Conservation (phyloP, 1,140 invertebrate genomes). For the Drosophila sechellia region DNA sequence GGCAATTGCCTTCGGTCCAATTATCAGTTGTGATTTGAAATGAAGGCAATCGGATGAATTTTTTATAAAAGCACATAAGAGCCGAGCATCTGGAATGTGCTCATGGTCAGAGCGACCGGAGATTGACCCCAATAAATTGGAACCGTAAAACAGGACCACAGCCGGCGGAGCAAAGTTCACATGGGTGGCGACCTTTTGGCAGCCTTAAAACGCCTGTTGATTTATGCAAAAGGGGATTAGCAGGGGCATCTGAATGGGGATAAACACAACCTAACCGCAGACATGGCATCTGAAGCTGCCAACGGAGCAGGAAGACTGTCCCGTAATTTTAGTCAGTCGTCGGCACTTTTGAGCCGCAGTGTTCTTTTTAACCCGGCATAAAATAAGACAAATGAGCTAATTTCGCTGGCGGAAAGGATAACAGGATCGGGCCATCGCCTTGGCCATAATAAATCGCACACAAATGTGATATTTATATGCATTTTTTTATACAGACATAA, state of each 20-base stretch:
- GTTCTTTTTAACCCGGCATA: conserved; percentile 38
- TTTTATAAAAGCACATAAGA: conserved; percentile 45
- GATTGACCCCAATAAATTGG: conserved; percentile 68
- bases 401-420: conserved; percentile 60
- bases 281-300: conserved; percentile 45
- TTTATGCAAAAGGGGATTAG: conserved; percentile 67
- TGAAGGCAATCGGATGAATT: conserved; percentile 35
- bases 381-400: conserved; percentile 79
- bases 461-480: conserved; percentile 75
- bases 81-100: conserved; percentile 19
- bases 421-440: conserved; percentile 30
- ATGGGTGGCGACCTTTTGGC: conserved; percentile 18
- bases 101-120: conserved; percentile 7
- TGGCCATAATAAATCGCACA: conserved; percentile 68
- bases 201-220: conserved; percentile 63
- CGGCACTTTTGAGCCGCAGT: conserved; percentile 52
- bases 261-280: conserved; percentile 36
- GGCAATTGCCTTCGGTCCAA: conserved; percentile 50
- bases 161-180: conserved; percentile 26
- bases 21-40: conserved; percentile 73
- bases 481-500: conserved; percentile 74
- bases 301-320: neutral
- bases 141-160: conserved; percentile 28
- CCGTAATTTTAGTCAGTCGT: conserved; percentile 29
- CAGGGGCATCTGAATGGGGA: conserved; percentile 3